A percentile compares a stretch with the other conserved stretches of the same genome.
Evolutionary conservation across 2,888 invertebrate species (phyloP).

Genomic region (Rhagonycha fulva): DNA sequence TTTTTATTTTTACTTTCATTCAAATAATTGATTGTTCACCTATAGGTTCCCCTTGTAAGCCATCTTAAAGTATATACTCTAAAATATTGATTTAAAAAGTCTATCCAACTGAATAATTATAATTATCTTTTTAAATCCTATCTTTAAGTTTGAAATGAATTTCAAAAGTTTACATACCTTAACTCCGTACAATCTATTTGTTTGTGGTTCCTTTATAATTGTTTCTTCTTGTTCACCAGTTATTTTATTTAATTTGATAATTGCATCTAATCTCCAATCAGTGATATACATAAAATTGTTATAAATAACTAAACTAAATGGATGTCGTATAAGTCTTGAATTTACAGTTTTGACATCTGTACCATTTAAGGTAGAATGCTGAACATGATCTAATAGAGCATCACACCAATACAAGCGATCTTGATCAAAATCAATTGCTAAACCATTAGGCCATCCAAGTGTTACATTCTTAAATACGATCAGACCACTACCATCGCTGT

Average conservation of each 20-base stretch:
- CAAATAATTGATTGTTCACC: too few relatives aligned
- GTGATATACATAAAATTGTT: constrained; percentile 94
- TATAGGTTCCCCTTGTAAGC: too few relatives aligned
- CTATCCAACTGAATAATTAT: too few relatives aligned
- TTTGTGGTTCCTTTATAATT: constrained; percentile 85
- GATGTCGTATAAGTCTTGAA: constrained; percentile 83
- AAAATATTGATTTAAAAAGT: too few relatives aligned
- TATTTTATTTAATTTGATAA: constrained; percentile 85
- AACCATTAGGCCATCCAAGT: constrained; percentile 96
- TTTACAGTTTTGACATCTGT: constrained; percentile 88
- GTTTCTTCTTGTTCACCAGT: constrained; percentile 87
- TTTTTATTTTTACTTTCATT: too few relatives aligned
- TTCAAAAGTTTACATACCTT: constrained; percentile 59
- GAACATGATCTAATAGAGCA: constrained; percentile 93
- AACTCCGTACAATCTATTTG: constrained; percentile 88
- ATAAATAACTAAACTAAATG: constrained; percentile 90
- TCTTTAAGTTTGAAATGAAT: not conserved
- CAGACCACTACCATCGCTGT: constrained; percentile 86
- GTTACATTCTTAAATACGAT: constrained; percentile 88
- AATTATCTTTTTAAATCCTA: too few relatives aligned
- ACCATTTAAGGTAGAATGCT: constrained; percentile 90
- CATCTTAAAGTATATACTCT: too few relatives aligned
- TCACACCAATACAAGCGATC: constrained; percentile 97
- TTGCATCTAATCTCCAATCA: constrained; percentile 95
- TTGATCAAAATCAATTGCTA: constrained; percentile 87